Percentiles rank a stretch among this genome's conserved stretches.
phyloP scores from a whole-genome alignment of 2,888 invertebrate genomes.

The Rhorus exstirpatorius region DNA sequence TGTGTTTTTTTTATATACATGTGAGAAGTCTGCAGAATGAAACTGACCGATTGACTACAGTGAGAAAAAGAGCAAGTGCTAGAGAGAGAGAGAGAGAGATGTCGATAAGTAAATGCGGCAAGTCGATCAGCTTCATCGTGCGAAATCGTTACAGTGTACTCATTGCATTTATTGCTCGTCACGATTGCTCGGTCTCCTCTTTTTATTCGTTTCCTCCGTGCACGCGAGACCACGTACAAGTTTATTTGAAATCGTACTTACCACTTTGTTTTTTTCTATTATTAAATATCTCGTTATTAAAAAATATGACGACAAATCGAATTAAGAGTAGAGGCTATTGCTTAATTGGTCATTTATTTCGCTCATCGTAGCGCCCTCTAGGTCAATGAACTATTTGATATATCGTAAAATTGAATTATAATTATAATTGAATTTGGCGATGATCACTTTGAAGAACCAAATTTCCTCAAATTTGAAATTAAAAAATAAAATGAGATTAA shows the following conservation, averaged over 20 bases:
- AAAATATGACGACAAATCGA: background rate
- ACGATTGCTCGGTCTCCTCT: slow-evolving; percentile 20
- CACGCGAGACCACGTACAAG: slow-evolving; percentile 19
- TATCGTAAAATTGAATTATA: no score
- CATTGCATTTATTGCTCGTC: slow-evolving; percentile 37
- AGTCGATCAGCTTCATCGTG: slow-evolving; percentile 42
- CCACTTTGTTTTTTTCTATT: slow-evolving; percentile 10
- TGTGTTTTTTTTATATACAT: background rate
- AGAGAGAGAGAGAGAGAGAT: slow-evolving; percentile 12
- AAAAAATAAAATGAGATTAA: no score
- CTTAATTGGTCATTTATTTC: background rate
- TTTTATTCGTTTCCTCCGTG: slow-evolving; percentile 1
- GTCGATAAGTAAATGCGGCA: slow-evolving; percentile 14
- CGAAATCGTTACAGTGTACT: slow-evolving; percentile 10
- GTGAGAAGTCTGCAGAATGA: slow-evolving; percentile 5
- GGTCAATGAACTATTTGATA: no score
- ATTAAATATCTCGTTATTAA: background rate
- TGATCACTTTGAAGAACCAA: no score
- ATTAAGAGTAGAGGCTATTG: background rate
- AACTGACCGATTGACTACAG: slow-evolving; percentile 20
- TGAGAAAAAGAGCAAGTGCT: slow-evolving; percentile 15
- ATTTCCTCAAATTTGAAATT: no score
- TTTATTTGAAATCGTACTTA: slow-evolving; percentile 16
- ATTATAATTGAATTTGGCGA: no score
- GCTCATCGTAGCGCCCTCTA: background rate